phyloP scores from a whole-genome alignment of 2,888 invertebrate genomes.

The Andrena marginata region DNA sequence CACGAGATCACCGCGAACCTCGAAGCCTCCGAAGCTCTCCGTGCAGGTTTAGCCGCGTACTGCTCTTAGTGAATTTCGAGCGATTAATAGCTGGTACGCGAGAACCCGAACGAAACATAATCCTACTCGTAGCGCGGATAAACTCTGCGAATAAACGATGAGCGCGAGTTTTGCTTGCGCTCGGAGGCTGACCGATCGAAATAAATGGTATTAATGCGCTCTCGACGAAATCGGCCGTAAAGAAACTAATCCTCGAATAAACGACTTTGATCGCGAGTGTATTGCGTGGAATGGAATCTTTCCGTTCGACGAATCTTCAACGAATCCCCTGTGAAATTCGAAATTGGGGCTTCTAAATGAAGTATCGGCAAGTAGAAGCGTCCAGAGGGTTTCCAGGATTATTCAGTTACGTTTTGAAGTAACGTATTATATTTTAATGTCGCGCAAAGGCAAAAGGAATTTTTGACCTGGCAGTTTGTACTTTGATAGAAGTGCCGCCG shows the following conservation, averaged over 20 bases:
- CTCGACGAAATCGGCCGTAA: neutral
- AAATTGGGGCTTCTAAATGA: too few species aligned
- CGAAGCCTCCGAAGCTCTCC: constrained; percentile 56
- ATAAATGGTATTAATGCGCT: neutral
- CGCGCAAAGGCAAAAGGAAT: too few species aligned
- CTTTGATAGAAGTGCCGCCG: too few species aligned
- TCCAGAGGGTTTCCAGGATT: too few species aligned
- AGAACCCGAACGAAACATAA: constrained; percentile 2
- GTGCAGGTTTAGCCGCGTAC: constrained; percentile 34
- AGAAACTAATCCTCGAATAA: neutral
- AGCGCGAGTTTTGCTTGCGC: too few species aligned
- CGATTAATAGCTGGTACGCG: constrained; percentile 37
- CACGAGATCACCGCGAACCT: constrained; percentile 67
- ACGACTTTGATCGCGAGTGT: neutral
- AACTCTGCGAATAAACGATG: neutral
- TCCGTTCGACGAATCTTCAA: neutral
- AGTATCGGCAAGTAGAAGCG: too few species aligned
- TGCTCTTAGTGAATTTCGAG: constrained; percentile 33
- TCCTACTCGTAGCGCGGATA: neutral
- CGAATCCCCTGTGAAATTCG: too few species aligned
- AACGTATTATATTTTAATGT: too few species aligned
- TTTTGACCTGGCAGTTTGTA: too few species aligned
- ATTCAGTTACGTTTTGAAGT: too few species aligned
- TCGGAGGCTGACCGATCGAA: neutral
- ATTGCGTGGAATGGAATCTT: neutral